Conservation (phyloP, 2,888 invertebrate species). For the Tachina grossa region DNA sequence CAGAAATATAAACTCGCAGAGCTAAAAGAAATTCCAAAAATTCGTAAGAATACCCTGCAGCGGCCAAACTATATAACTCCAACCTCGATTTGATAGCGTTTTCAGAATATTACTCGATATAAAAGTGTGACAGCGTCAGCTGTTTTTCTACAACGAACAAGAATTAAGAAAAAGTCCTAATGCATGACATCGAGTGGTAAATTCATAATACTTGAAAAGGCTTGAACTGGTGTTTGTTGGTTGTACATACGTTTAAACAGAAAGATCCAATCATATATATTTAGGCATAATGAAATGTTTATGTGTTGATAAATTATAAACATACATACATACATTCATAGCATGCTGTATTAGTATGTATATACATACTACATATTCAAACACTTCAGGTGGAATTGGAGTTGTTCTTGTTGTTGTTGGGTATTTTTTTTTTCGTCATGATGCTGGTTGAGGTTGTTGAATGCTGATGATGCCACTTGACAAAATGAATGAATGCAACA, state of each 20-base stretch:
- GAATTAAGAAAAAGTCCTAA: too few species aligned
- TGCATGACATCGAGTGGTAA: too few species aligned
- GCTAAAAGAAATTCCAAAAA: too few species aligned
- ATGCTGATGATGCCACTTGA: slow-evolving; percentile 72
- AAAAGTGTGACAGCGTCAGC: too few species aligned
- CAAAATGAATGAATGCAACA: slow-evolving; percentile 72
- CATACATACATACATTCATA: background rate
- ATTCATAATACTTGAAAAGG: background rate
- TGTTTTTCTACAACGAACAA: too few species aligned
- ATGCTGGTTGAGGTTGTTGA: slow-evolving; percentile 70
- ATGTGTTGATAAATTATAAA: background rate
- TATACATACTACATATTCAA: slow-evolving; percentile 36
- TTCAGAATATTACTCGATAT: too few species aligned
- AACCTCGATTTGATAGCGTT: too few species aligned
- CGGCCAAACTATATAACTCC: too few species aligned
- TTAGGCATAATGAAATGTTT: slow-evolving; percentile 15
- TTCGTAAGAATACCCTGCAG: too few species aligned
- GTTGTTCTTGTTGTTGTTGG: slow-evolving; percentile 51
- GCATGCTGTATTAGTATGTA: background rate
- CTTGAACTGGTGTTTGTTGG: background rate
- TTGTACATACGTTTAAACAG: background rate
- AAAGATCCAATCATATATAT: slow-evolving; percentile 20
- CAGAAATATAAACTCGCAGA: too few species aligned
- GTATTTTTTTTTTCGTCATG: slow-evolving; percentile 55
- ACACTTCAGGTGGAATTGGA: slow-evolving; percentile 68